Evolutionary conservation across 2,888 invertebrate species (phyloP).

Genomic region (Entomobrya proxima): DNA sequence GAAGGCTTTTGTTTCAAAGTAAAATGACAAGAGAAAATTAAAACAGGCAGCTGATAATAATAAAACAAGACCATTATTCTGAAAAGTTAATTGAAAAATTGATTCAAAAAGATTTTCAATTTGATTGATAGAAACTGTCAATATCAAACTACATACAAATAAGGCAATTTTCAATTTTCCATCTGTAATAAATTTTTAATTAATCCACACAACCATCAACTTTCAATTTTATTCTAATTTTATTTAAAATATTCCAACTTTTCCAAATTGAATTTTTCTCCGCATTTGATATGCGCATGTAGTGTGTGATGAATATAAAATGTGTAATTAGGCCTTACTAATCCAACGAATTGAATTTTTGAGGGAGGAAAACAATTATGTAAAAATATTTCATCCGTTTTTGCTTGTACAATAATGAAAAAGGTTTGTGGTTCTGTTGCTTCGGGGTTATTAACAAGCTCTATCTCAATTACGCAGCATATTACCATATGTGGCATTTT

Average conservation of each 20-base stretch:
- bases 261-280: neutral
- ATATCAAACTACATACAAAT: neutral
- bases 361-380: neutral
- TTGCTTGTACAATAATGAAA: neutral
- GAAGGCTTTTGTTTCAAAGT: constrained; percentile 13
- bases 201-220: neutral
- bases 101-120: constrained; percentile 29
- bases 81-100: constrained; percentile 54
- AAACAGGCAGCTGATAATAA: constrained; percentile 43
- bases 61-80: neutral
- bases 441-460: constrained; percentile 17
- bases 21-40: constrained; percentile 54
- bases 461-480: constrained; percentile 31
- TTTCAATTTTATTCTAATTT: neutral
- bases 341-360: constrained; percentile 37
- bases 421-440: neutral
- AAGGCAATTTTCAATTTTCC: neutral
- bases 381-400: neutral
- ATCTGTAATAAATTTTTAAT: constrained; percentile 14
- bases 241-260: neutral
- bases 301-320: constrained; percentile 19
- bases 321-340: neutral
- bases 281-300: neutral
- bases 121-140: constrained; percentile 44
- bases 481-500: constrained; percentile 53